Conservation (phyloP, 1,140 invertebrate species). For the Latrodectus geometricus region DNA sequence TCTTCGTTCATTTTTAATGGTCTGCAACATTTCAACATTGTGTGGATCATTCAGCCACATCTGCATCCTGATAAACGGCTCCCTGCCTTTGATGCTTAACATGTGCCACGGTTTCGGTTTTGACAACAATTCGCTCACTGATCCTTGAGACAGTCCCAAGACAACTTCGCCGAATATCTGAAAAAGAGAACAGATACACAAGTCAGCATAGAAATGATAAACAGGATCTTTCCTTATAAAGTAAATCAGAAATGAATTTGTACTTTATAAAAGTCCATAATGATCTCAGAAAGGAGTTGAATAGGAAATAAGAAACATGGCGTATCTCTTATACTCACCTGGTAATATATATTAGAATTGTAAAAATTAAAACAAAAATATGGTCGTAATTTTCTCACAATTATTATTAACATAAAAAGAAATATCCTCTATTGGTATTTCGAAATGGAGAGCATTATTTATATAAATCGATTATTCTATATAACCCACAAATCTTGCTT, state of each 20-base stretch:
- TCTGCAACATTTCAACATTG: slow-evolving; percentile 87
- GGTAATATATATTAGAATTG: neutral
- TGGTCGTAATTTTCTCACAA: neutral
- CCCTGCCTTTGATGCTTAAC: slow-evolving; percentile 96
- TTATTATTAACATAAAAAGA: neutral
- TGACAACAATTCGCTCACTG: slow-evolving; percentile 94
- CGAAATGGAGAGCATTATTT: too few species aligned
- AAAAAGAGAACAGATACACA: slow-evolving; percentile 44
- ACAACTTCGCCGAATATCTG: slow-evolving; percentile 96
- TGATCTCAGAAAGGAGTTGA: too few species aligned
- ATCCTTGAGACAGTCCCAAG: slow-evolving; percentile 94
- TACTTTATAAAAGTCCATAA: too few species aligned
- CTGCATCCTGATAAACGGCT: slow-evolving; percentile 98
- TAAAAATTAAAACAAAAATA: neutral
- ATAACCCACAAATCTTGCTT: too few species aligned
- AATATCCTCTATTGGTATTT: neutral
- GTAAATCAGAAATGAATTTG: too few species aligned
- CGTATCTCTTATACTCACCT: too few species aligned
- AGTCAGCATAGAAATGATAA: too few species aligned
- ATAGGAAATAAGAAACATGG: too few species aligned
- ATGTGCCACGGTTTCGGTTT: slow-evolving; percentile 99
- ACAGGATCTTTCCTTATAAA: too few species aligned
- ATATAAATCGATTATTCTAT: too few species aligned
- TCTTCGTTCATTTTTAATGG: slow-evolving; percentile 88
- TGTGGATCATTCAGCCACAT: slow-evolving; percentile 94